Percentiles rank a stretch among this genome's conserved stretches.
These are phyloP conservation scores for Alethe castanea DNA, from an alignment of 2,113 vertebrate genomes.

Conservation along the genomic window DNA sequence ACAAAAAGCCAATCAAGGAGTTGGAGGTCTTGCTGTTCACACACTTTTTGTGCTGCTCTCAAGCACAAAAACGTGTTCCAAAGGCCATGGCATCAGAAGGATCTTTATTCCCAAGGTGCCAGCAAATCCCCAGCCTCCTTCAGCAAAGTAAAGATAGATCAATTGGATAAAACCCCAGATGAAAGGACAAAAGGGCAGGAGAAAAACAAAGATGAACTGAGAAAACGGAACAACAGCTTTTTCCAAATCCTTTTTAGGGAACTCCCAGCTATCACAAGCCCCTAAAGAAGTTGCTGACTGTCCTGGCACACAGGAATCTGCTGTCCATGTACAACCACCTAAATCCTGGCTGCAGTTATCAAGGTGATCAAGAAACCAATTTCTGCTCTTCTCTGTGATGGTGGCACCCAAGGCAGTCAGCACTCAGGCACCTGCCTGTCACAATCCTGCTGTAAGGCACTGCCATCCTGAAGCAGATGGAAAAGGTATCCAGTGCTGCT, in stretches of 20 bases:
- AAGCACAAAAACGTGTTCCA: fast-evolving
- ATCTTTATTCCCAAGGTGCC: neutral
- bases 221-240: neutral
- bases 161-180: neutral
- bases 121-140: neutral
- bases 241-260: neutral
- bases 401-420: neutral
- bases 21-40: neutral
- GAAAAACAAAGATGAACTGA: neutral
- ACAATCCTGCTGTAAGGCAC: neutral
- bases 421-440: neutral
- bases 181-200: neutral
- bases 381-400: neutral
- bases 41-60: neutral
- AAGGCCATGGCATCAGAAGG: neutral
- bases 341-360: neutral
- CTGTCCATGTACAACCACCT: neutral
- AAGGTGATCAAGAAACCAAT: neutral
- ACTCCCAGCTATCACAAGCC: neutral
- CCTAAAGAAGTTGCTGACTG: neutral
- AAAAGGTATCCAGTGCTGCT: neutral
- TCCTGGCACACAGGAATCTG: neutral
- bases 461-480: neutral
- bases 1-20: neutral
- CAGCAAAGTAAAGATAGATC: neutral